Percentiles rank a stretch among this genome's conserved stretches.
These are phyloP conservation scores for Mastigias papua DNA, from an alignment of 30 jellyfish, hydroid and myxozoan species.

Conservation along the genomic window DNA sequence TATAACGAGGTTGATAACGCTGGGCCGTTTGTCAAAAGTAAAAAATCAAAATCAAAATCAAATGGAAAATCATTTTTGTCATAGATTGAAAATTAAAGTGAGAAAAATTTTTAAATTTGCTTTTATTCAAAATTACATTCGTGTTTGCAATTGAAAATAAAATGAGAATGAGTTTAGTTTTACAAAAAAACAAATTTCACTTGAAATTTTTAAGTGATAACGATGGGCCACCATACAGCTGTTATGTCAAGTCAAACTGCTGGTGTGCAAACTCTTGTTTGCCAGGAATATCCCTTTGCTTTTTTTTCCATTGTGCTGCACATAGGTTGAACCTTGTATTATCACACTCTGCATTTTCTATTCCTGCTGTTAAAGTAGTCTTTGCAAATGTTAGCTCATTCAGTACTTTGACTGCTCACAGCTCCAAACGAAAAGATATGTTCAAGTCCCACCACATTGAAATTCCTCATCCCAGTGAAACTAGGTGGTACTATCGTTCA, in stretches of 20 bases:
- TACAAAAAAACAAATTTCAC: no score
- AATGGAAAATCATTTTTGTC: no score
- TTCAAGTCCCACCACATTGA: background rate
- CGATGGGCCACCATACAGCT: no score
- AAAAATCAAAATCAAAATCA: no score
- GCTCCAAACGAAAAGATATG: constrained; percentile 1
- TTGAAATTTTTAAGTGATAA: no score
- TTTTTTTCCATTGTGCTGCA: constrained; percentile 62
- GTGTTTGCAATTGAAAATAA: no score
- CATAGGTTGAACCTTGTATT: constrained; percentile 58
- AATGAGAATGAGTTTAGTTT: no score
- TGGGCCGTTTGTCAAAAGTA: no score
- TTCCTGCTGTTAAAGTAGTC: constrained; percentile 48
- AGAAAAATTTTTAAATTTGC: no score
- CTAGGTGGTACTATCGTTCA: constrained; percentile 20
- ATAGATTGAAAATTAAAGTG: no score
- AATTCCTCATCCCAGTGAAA: constrained; percentile 12
- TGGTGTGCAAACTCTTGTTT: constrained; percentile 51
- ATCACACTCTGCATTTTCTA: constrained; percentile 55
- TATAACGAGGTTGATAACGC: no score
- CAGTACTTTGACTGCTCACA: constrained; percentile 35
- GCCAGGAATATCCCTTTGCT: constrained; percentile 58
- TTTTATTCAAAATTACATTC: no score
- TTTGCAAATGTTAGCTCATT: constrained; percentile 69
- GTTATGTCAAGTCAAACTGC: constrained; percentile 53